A percentile compares a stretch with the other conserved stretches of the same genome.
phyloP scores from a whole-genome alignment of 2,113 vertebrate species.

The Danio rerio region GRCz12tu NC_133181.1:30018501-30019000 shows the following conservation, averaged over 20 bases:
- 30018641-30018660: neutral
- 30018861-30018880: slow-evolving; percentile 64
- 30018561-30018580: too few relatives aligned
- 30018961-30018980: neutral
- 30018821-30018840: slow-evolving; percentile 44
- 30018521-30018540: too few relatives aligned
- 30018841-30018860: slow-evolving; percentile 54
- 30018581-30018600: neutral
- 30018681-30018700: neutral
- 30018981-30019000: slow-evolving; percentile 20
- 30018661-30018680: neutral
- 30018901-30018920: neutral
- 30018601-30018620: too few relatives aligned
- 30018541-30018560: too few relatives aligned
- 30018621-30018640: too few relatives aligned
- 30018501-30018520: too few relatives aligned
- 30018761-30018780: neutral
- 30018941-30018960: slow-evolving; percentile 6
- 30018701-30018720: neutral
- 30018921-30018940: neutral
- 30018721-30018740: neutral
- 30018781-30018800: slow-evolving; percentile 20
- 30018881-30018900: slow-evolving; percentile 13
- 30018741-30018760: neutral
- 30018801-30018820: slow-evolving; percentile 45